These are phyloP conservation scores for Charadrius vociferus DNA, from an alignment of 2,113 vertebrate species.

Conservation along the genomic window DNA sequence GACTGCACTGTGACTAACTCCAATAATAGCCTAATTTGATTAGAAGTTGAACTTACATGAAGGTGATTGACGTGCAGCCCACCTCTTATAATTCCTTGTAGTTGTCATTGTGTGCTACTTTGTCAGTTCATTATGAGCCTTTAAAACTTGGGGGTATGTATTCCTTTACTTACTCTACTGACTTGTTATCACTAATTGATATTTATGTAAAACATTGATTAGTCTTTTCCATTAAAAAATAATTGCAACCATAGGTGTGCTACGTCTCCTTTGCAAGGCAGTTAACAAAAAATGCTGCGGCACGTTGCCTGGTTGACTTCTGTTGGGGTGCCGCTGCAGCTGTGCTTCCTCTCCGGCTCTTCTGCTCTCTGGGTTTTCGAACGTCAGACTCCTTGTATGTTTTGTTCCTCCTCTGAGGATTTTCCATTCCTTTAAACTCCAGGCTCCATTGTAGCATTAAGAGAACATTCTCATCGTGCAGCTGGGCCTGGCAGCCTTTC, in stretches of 20 bases:
- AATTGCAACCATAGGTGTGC: neutral
- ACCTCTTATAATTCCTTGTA: neutral
- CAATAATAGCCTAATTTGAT: neutral
- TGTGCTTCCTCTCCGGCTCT: neutral
- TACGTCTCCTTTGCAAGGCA: neutral
- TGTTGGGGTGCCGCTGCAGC: neutral
- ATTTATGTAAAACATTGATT: conserved; percentile 57
- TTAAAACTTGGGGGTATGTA: neutral
- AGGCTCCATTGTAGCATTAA: neutral
- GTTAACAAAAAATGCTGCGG: neutral
- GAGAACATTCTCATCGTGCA: fast-evolving
- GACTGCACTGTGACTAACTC: neutral
- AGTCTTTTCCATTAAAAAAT: conserved; percentile 70
- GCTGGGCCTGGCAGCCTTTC: neutral
- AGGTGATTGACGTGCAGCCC: neutral
- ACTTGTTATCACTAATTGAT: conserved; percentile 36
- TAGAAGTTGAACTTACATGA: neutral
- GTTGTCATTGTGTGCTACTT: conserved; percentile 16
- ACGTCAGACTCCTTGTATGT: fast-evolving
- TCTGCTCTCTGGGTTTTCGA: neutral
- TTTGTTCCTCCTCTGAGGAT: neutral
- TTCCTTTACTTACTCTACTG: conserved; percentile 33
- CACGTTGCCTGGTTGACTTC: fast-evolving
- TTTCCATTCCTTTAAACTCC: neutral
- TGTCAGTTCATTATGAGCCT: conserved; percentile 24